Base-by-base conservation (phyloP, 2,113 vertebrate genomes). In the Nothobranchius furzeri region DNA sequence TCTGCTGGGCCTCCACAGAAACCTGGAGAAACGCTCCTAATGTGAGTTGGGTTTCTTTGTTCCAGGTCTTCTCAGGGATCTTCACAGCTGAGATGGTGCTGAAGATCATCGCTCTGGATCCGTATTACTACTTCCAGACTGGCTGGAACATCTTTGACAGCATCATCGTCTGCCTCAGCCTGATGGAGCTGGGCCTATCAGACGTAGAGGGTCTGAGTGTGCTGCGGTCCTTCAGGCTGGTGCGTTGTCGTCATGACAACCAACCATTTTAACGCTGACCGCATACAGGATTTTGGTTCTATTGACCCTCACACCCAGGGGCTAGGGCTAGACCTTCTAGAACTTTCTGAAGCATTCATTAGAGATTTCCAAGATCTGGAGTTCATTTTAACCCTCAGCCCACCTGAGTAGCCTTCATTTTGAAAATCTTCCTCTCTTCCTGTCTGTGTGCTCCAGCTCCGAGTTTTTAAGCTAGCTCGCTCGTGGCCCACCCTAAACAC, bases 81-180 rank as follows among this genome's bases (percentile, higher is more conserved):
- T 99, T 99, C 91, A 96, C 98, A 0, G 95, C 95, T 8, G 98
- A 99, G 92, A 99, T 99, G 98, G 85, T 98, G 68, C 91, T 99
- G 88, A 99, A 99, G 93, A 91, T 99, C 81, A 95, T 99, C n/a
- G 98, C 97, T 59, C 91, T 97, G 81, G 96, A 99, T 72, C 96
- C 96, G 4, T 99, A 98, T 85, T 96, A 95, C 85, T 99, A 99
- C 87, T 99, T 99, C 89, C 98, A 99, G 90, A 95, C 97, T 69
- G 97, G 97, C 76, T 99, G 98, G 98, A 99, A 99, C 89, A 98
- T 99, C 88, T 99, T 99, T 20, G 98, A 99, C 93, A 96, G 96
- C 90, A 93, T 99, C 90, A 99, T 99, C n/a, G 98, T 99, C 63
- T 94, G 93, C 59, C 93, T 99, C 43, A 98, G 96, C 83, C 92